phyloP scores from a whole-genome alignment of 2,888 invertebrate genomes.

The Eupithecia exiguata region DNA sequence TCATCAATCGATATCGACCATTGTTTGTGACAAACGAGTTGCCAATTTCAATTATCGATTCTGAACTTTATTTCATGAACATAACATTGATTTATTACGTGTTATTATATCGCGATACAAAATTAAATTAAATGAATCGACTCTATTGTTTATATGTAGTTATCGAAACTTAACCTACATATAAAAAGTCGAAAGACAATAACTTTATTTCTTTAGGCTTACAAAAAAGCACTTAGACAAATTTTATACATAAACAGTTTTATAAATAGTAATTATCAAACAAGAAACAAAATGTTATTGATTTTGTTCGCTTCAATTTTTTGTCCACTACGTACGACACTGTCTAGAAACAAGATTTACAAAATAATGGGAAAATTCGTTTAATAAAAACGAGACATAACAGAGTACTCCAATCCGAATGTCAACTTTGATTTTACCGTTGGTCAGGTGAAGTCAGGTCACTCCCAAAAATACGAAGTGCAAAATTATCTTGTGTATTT shows the following conservation, averaged over 20 bases:
- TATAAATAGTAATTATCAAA: no score
- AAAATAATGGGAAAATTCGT: not conserved
- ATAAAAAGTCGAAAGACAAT: no score
- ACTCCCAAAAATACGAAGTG: not conserved
- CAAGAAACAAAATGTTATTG: no score
- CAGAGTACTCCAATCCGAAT: not conserved
- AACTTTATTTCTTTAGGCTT: no score
- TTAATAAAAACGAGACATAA: no score
- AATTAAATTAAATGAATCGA: slow-evolving; percentile 63
- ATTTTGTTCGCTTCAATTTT: no score
- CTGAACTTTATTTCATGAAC: slow-evolving; percentile 38
- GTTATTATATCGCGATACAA: slow-evolving; percentile 45
- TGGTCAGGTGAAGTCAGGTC: not conserved
- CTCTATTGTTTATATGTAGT: slow-evolving; percentile 53
- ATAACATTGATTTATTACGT: slow-evolving; percentile 21
- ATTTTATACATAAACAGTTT: no score
- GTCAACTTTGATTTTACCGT: not conserved
- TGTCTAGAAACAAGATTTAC: not conserved
- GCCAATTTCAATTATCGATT: slow-evolving; percentile 41
- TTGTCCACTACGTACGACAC: no score
- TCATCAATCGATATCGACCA: slow-evolving; percentile 58
- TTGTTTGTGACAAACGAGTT: slow-evolving; percentile 58
- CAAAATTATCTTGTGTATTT: not conserved
- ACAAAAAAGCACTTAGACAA: no score
- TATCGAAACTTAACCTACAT: not conserved